Evolutionary conservation across 92 coral and sea anemone species (phyloP), one percentile per base, ranked within the genome.

Genomic region (Micromussa lordhowensis): DNA sequence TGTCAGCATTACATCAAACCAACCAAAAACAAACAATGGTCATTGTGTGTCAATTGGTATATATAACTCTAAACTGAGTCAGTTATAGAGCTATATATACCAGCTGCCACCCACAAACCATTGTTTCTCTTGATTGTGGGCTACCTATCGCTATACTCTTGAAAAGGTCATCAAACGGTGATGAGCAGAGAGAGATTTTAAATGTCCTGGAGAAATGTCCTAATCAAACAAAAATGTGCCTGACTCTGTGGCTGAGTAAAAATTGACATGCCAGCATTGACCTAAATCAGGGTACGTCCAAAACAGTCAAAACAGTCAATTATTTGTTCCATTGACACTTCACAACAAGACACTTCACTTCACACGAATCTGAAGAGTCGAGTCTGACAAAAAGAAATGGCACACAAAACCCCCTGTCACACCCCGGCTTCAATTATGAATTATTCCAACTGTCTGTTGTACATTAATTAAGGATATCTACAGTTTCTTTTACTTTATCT

Each of bases 131-230:
- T 9, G 22, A 24, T 6, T 63, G 30, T 63, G 29, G 69, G 69
- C 69, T 30, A 63, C 69, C 69, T 24, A 7, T 63, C 30, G 69
- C 69, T 3, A 63, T 22, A 30, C 14, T 63, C 69, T 63, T 24
- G 69, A 63, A 63, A 61, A 63, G 69, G 69, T 63, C 69, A 21
- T 63, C 28, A 63, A 63, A 63, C 69, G 69, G 69, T 24, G 69
- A 26, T 22, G n/a, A 22, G 29, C 69, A 63, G 69, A 24, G 29
- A 63, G 69, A 24, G 29, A 63, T 63, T 63, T 22, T 44, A 44
- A 44, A 44, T 44, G 61, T 15, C 61, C 16, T 55, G 18, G 22
- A 55, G 61, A 21, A 24, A 63, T 24, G 29, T 63, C 69, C 69
- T 24, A 63, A 63, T 63, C 69, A 63, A 63, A 19, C 2, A 24